These are phyloP conservation scores for Notolabrus celidotus DNA, from an alignment of 2,797 vertebrate species.

Conservation along the genomic window DNA sequence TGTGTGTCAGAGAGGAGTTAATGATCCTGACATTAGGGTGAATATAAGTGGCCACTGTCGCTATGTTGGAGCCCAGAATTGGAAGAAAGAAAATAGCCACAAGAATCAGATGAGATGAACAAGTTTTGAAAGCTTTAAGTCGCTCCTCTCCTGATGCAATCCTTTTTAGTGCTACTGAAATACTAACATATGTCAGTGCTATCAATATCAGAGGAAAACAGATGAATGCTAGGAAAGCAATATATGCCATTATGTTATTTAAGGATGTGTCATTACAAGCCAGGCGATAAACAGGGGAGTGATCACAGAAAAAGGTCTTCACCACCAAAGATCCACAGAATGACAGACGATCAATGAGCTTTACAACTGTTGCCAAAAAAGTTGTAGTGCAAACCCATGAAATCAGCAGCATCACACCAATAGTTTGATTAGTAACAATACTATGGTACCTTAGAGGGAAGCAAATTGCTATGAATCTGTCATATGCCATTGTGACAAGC, in stretches of 20 bases:
- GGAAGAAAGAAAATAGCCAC: constrained; percentile 72
- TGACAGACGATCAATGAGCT: constrained; percentile 63
- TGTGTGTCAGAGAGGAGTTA: constrained; percentile 59
- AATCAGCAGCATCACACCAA: too few species aligned
- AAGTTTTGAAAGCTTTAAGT: constrained; percentile 70
- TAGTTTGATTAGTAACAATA: too few species aligned
- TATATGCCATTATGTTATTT: constrained; percentile 44
- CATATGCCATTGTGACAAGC: too few species aligned
- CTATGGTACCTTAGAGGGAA: too few species aligned
- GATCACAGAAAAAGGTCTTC: constrained; percentile 73
- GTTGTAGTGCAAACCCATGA: constrained; percentile 4
- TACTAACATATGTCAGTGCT: constrained; percentile 55
- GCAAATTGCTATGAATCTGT: too few species aligned
- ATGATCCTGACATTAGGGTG: constrained; percentile 64
- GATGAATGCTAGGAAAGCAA: constrained; percentile 52
- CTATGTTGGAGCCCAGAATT: constrained; percentile 29
- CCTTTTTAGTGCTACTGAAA: constrained; percentile 52
- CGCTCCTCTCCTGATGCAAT: constrained; percentile 54
- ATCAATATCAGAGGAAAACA: too few species aligned
- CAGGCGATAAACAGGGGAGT: constrained; percentile 56
- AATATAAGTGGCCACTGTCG: constrained; percentile 2
- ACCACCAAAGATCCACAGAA: constrained; percentile 72
- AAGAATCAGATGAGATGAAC: constrained; percentile 70
- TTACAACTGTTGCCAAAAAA: rapidly evolving
- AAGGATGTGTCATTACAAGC: constrained; percentile 63